phyloP scores from a whole-genome alignment of 1,140 invertebrate species.

The Drosophila bocki region DNA sequence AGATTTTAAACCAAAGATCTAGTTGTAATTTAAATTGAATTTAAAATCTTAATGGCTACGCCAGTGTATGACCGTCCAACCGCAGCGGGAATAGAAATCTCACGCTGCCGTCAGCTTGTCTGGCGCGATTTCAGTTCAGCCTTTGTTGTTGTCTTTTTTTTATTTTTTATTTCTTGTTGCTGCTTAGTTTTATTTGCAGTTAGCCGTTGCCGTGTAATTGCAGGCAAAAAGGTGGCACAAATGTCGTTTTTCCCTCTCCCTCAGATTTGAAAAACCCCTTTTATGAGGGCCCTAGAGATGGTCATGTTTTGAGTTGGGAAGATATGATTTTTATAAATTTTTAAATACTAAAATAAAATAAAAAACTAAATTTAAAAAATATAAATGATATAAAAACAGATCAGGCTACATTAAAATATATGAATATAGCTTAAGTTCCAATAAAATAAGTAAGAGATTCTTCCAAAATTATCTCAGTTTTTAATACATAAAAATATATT shows the following conservation, averaged over 20 bases:
- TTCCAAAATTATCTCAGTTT: too few relatives aligned
- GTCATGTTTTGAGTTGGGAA: not conserved
- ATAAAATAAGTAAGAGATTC: too few relatives aligned
- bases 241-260: conserved; percentile 62
- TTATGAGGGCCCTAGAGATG: conserved; percentile 23
- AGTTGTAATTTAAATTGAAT: not conserved
- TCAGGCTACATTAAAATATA: not conserved
- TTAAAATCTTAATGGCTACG: conserved; percentile 5
- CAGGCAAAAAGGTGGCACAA: conserved; percentile 80
- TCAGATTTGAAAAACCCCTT: conserved; percentile 10
- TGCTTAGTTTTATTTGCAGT: conserved; percentile 22
- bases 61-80: conserved; percentile 12
- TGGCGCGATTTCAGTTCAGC: conserved; percentile 75
- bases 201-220: conserved; percentile 72
- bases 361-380: not conserved
- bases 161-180: not conserved
- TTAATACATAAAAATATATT: too few relatives aligned
- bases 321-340: not conserved
- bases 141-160: conserved; percentile 35
- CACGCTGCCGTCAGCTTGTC: conserved; percentile 79
- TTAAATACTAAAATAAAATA: not conserved
- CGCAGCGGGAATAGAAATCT: conserved; percentile 68
- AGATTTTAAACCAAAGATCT: too few relatives aligned
- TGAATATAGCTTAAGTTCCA: too few relatives aligned
- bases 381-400: not conserved